Base-by-base conservation (phyloP, 2,888 invertebrate species). In the Ryuthela nishihirai region DNA sequence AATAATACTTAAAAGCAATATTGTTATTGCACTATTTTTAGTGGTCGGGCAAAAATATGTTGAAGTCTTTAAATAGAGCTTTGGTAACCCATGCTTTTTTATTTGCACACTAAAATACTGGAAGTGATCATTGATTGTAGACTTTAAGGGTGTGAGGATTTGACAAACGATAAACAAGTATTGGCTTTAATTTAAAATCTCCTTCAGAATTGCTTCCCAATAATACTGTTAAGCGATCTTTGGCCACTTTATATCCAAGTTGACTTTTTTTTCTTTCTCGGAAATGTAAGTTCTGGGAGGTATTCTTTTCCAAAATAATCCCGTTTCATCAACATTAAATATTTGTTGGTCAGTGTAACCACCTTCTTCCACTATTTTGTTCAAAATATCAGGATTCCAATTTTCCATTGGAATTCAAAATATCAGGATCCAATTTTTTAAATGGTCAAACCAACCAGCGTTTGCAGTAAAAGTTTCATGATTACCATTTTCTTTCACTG, bases 41-140 rank as follows among this genome's bases (percentile, higher is more conserved):
- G 45, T 48, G 24, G 18, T 10, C 9, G 39, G 64, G 24, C 26
- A 20, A 54, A 69, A 50, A 24, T 15, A 21, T 7, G 25, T 21
- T 2, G 18, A 32, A 17, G 61, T 68, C 62, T 43, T 54, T 24
- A 58, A 69, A 69, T 44, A 70, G 46, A 26, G 42, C 34, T 69
- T n/a, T n/a, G n/a, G n/a, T n/a, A n/a, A n/a, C n/a, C n/a, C n/a
- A n/a, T n/a, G n/a, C n/a, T n/a, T n/a, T 72, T 41, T 55, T 54
- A 62, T 72, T 71, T 3, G 69, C 67, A 43, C 63, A 64, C 70
- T 70, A n/a, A 73, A 26, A 70, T 54, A 71, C 71, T 23, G 70
- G 72, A 25, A 72, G 64, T 49, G 68, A 62, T 9, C 67, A 39
- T 26, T 69, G 69, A 25, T 62, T 59, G 10, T 64, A 60, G 41